Evolutionary conservation across 1,140 invertebrate genomes (phyloP).

Genomic region (Zaprionus ghesquierei): DNA sequence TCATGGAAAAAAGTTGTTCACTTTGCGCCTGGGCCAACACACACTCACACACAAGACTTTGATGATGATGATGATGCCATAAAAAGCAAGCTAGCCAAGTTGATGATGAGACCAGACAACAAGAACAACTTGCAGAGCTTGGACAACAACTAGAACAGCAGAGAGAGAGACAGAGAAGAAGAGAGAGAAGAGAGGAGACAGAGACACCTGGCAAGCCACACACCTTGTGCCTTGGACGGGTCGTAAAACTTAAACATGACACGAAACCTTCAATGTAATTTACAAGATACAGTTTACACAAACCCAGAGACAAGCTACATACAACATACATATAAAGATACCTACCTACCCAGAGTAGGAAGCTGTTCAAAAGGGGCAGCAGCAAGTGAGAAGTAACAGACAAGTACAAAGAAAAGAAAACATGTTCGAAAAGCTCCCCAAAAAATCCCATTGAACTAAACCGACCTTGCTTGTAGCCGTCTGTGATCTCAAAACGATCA

Average conservation of each 20-base stretch:
- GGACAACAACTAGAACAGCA: slow-evolving; percentile 22
- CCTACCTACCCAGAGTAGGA: neutral
- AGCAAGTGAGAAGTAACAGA: neutral
- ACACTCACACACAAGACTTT: neutral
- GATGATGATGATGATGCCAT: slow-evolving; percentile 46
- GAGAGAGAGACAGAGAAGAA: neutral
- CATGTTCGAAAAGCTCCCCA: neutral
- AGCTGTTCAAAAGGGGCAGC: neutral
- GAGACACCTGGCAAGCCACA: too few species aligned
- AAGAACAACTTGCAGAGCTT: neutral
- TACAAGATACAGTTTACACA: slow-evolving; percentile 48
- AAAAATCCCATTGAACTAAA: neutral
- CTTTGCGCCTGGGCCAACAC: slow-evolving; percentile 32
- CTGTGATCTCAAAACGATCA: neutral
- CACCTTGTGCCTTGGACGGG: slow-evolving; percentile 34
- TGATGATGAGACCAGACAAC: slow-evolving; percentile 4
- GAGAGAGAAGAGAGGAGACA: neutral
- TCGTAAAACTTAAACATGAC: slow-evolving; percentile 51
- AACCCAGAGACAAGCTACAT: slow-evolving; percentile 4
- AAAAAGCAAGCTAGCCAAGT: slow-evolving; percentile 44
- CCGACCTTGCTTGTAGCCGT: neutral
- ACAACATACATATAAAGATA: slow-evolving; percentile 8
- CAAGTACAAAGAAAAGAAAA: slow-evolving; percentile 8
- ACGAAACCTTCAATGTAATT: slow-evolving; percentile 55
- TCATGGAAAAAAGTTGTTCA: slow-evolving; percentile 54